phyloP scores from a whole-genome alignment of 2,113 vertebrate species.

The Brachypodius melanocephalos region DNA sequence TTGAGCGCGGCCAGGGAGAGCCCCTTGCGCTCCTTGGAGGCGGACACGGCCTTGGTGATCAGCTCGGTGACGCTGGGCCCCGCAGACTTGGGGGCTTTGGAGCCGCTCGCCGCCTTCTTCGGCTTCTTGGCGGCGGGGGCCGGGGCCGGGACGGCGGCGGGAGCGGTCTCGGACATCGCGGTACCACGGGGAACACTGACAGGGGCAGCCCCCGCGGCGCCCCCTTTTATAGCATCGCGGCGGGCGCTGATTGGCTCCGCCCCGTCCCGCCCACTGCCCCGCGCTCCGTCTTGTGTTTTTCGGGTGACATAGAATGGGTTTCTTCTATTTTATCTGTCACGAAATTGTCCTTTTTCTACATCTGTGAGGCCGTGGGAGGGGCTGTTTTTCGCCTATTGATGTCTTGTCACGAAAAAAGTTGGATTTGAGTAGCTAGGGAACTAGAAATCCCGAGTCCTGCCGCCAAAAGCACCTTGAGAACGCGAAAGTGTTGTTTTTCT shows the following conservation, averaged over 20 bases:
- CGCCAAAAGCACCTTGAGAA: not conserved
- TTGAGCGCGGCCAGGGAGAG: conserved; percentile 26
- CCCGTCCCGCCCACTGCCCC: not conserved
- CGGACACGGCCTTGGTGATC: conserved; percentile 76
- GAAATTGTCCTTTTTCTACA: not conserved
- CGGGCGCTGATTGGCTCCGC: conserved; percentile 46
- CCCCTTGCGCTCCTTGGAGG: conserved; percentile 76
- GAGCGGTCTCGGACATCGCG: not conserved
- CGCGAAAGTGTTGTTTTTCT: not conserved
- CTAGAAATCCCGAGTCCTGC: not conserved
- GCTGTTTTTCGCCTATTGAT: accelerated
- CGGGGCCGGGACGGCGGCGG: accelerated
- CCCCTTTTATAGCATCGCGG: conserved; percentile 48
- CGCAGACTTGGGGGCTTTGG: not conserved
- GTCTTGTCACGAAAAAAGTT: not conserved
- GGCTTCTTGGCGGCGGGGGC: not conserved
- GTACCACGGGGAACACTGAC: accelerated
- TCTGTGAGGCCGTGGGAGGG: not conserved
- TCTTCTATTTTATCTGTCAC: not conserved
- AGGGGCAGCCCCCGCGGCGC: accelerated
- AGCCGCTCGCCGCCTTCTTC: not conserved
- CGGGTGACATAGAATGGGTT: not conserved
- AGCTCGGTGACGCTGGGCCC: conserved; percentile 74
- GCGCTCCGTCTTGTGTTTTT: conserved; percentile 47
- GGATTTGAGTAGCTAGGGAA: not conserved